phyloP scores from a whole-genome alignment of 2,113 vertebrate genomes.

The Rhagologus leucostigma region DNA sequence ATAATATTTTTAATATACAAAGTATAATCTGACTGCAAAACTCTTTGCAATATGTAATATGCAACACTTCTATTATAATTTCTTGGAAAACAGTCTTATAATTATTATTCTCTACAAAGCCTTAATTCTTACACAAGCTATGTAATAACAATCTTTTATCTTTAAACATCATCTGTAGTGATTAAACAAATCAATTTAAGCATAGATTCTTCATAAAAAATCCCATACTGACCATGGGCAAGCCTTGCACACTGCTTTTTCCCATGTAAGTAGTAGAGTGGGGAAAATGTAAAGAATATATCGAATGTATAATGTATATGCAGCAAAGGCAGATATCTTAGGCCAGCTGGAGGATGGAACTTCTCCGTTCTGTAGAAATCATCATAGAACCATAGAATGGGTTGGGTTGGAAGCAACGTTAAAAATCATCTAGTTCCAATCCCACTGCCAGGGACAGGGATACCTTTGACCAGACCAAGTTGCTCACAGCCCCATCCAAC shows the following conservation, averaged over 20 bases:
- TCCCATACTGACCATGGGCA: background rate
- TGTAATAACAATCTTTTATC: background rate
- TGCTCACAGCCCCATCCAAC: background rate
- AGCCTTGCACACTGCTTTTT: background rate
- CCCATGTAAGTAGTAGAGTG: background rate
- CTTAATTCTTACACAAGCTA: background rate
- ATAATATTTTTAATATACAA: conserved; percentile 44
- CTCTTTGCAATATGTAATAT: background rate
- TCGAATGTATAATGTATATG: background rate
- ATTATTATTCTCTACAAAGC: background rate
- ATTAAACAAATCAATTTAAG: background rate
- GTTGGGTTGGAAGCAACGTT: background rate
- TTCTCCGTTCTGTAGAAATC: background rate
- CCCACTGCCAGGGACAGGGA: background rate
- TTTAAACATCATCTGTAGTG: background rate
- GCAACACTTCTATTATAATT: background rate
- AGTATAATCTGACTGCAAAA: conserved; percentile 3
- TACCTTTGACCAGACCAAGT: background rate
- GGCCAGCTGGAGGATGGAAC: background rate
- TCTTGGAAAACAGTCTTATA: background rate
- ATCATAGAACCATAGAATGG: background rate
- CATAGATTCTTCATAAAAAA: background rate
- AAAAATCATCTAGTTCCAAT: background rate
- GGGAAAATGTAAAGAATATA: background rate
- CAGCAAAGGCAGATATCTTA: background rate